Evolutionary conservation across 1,140 invertebrate genomes (phyloP), one percentile per base, ranked within the genome.

Genomic region (Dufourea novaeangliae): DNA sequence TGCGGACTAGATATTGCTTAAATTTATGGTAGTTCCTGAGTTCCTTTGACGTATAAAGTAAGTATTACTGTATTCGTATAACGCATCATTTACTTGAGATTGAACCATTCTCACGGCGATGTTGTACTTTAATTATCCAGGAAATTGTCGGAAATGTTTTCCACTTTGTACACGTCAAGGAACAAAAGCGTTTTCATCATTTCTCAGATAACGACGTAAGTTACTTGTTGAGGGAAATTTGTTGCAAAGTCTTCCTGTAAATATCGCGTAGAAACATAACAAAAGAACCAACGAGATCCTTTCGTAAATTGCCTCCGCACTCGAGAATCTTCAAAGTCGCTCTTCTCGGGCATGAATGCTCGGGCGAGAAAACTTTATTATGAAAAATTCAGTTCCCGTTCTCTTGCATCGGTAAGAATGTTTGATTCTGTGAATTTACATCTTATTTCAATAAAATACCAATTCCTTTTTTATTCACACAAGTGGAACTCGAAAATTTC

Each of bases 261-360:
- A 56, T 29, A 56, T 56, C 25, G 17, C 17, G 17, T 27, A 29
- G 25, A 56, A 27, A 56, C 54, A 27, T 56, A 56, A 56, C 6
- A 14, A 56, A 12, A 56, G 25, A 29, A 29, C 54, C 25, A 12
- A 1, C 12, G 12, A 27, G 27, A 27, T 12, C 54, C 54, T 14
- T 56, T 56, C 12, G 54, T 56, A 27, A 56, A 56, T 56, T 56
- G 25, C 54, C 25, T 4, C 54, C 25, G 25, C 54, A 56, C 54
- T 56, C 54, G 54, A 29, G 10, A 14, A 27, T 56, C 27, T 54
- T 56, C 54, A 56, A 27, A 56, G 54, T 29, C 27, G 25, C 4
- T 14, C 29, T 14, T 25, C 25, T 29, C 52, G 52, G 12, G 25
- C 11, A 25, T 0, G 22, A 12, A 14, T 10, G 52, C 25, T 27